Evolutionary conservation across 2,797 vertebrate species (phyloP), one percentile per base, ranked within the genome.

Genomic region (Hoplostethus atlanticus): DNA sequence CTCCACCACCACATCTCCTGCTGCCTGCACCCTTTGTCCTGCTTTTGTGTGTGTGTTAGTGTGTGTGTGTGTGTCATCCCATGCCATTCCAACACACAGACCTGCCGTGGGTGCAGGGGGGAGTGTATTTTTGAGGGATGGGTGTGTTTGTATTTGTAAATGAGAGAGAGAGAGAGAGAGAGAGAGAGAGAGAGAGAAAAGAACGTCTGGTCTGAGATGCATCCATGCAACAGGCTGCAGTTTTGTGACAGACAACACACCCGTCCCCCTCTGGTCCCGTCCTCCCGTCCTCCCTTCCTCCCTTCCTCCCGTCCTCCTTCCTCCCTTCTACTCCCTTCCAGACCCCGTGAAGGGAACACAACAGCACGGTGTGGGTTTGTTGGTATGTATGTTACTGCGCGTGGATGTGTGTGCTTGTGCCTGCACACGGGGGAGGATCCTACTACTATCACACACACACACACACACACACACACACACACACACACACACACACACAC

Each of bases 11-110:
- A 84, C 81, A 76, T 83, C 90, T 90, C 77, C 77, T 89, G 75
- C 84, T 89, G 85, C 87, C 83, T 83, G 68, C 63, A 63, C 64
- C 81, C 71, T 91, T 93, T 92, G 87, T 91, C 85, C 64, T 58
- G 61, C 68, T 36, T 65, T 68, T 85, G 76, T 57, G 46, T 60
- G 38, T 46, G 57, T 60, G 38, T 59, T 46, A n/a, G 54, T 47
- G 52, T 54, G 67, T 58, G 44, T 51, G 30, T 48, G 52, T 16
- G 60, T 6, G 52, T 44, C 42, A 71, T 64, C 64, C 72, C 48
- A 56, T 66, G 64, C 31, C 84, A 88, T 90, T 86, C 86, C 83
- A 78, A 40, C 71, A 84, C 81, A 87, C 44, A 67, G 71, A 61
- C 31, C 50, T 56, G 53, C 66, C 52, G 51, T 15, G 34, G 15